Conservation (phyloP, 2,797 vertebrate species). For the Scolopax rusticola region DNA sequence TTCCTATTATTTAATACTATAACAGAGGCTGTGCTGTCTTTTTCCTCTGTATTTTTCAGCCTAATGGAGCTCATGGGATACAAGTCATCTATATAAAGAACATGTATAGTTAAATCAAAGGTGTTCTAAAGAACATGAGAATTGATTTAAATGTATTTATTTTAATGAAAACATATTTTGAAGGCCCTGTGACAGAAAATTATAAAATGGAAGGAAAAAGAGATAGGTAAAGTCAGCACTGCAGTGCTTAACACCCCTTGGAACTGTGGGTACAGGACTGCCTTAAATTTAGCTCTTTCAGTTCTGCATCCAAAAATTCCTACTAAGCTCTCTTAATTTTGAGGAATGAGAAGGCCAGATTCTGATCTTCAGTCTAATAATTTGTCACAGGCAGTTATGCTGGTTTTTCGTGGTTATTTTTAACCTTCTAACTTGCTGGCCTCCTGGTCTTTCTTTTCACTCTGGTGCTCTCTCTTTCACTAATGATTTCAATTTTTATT, state of each 20-base stretch:
- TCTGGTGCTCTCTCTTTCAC: background rate
- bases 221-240: background rate
- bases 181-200: background rate
- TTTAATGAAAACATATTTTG: background rate
- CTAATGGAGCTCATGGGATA: fast-evolving
- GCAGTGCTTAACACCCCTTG: background rate
- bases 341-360: background rate
- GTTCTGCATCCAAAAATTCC: background rate
- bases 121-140: background rate
- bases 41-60: background rate
- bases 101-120: background rate
- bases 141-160: background rate
- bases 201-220: background rate
- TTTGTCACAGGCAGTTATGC: background rate
- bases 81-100: background rate
- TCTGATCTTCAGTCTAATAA: background rate
- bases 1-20: background rate
- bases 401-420: background rate
- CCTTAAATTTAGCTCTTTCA: background rate
- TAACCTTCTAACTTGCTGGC: background rate
- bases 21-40: background rate
- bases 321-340: background rate
- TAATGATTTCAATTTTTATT: background rate
- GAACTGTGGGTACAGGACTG: background rate
- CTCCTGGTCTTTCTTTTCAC: background rate